Base-by-base conservation (phyloP, 1,140 invertebrate species). In the Saccostrea cuccullata region DNA sequence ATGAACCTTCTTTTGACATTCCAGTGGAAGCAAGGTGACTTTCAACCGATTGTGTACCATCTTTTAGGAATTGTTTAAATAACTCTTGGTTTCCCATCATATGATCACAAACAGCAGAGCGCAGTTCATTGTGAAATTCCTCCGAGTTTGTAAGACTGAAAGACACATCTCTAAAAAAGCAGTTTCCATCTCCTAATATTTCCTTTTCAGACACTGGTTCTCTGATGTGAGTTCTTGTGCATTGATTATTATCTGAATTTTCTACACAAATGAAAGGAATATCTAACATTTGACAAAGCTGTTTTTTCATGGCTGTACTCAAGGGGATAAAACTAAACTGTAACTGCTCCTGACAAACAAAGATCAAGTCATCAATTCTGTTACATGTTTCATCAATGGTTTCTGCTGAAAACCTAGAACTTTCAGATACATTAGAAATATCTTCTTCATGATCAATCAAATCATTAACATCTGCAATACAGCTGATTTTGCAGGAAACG, bases 1-100 rank as follows among this genome's bases (percentile, higher is more conserved):
- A n/a, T n/a, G n/a, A 26, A 56, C 83, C 47, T 36, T 84, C 83
- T 84, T 84, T 13, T 17, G 6, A n/a, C 83, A 84, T 84, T 17
- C 58, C 17, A n/a, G 83, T 20, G 17, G 55, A 26, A 9, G 47
- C 11, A n/a, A 84, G 11, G 23, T 84, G n/a, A 56, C 15, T 56
- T 55, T 56, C 55, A 12, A 84, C 55, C 9, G 40, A 55, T 15
- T 55, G 36, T 3, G 17, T 11, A 17, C 17, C 23, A 56, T 84
- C 26, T 17, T 23, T 47, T 30, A 55, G 23, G 9, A 56, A 56
- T 84, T 12, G 23, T 56, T 55, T 1, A 84, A 84, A 84, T 26
- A 56, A 30, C 13, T 58, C 83, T n/a, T 26, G 17, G 23, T 84
- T 2, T 58, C 13, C 23, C 36, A 30, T 26, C 36, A 58, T 11